Evolutionary conservation across 1,140 invertebrate genomes (phyloP), one percentile per base, ranked within the genome.

Genomic region (Aphidius gifuensis): DNA sequence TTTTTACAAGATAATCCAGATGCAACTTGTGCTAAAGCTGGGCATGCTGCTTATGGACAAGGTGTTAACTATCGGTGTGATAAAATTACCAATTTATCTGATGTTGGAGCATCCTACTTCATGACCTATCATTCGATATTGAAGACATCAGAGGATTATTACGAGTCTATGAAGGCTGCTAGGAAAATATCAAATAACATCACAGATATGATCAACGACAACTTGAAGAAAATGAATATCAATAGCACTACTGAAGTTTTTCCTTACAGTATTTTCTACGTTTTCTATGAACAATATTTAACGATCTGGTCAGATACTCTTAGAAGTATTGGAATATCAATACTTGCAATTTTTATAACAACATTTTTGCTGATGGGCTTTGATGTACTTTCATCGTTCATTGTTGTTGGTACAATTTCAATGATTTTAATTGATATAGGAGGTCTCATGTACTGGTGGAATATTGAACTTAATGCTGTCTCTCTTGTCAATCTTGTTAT

Each of bases 241-340:
- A 84, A 81, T 38, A 64, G 79, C 4, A 82, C 84, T 5, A 84
- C 92, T 44, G 87, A 91, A 80, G 94, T 98, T n/a, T 98, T 98
- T 78, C 94, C 96, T 0, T 98, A 98, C 82, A 97, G 95, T 66
- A 87, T 98, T 32, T 98, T 98, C 80, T 99, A 99, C 75, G 96
- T 99, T 9, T 99, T 97, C 81, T 99, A 99, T 74, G 98, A 99
- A 78, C 97, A 99, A 82, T 99, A 99, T 80, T 81, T 98, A 62
- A 97, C 94, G 5, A 97, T 99, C 86, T 96, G 95, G 89, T 81
- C 88, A 0, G 94, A 98, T 69, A 93, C 94, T 0, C 70, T 97
- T 5, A 85, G 90, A 67, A 96, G 93, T 71, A 84, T 99, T 73
- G 86, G 87, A 5, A 89, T 97, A 53, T 98, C 95, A 4, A 81